Evolutionary conservation across 2,888 invertebrate genomes (phyloP).

Genomic region (Corythucha ciliata): DNA sequence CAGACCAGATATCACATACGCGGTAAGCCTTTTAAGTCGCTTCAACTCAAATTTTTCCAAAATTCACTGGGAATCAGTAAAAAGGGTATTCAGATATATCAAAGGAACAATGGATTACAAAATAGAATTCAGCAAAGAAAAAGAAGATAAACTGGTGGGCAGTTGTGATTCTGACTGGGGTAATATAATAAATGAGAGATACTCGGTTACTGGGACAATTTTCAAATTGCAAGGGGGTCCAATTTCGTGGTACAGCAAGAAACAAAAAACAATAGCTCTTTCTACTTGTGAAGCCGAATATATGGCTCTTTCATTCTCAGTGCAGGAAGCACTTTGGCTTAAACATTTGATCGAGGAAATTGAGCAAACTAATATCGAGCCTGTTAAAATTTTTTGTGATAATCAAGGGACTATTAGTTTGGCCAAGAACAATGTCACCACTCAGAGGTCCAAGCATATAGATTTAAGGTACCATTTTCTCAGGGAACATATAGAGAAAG

Average conservation of each 20-base stretch:
- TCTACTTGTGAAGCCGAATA: constrained; percentile 12
- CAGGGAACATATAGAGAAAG: constrained; percentile 1
- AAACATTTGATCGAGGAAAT: constrained; percentile 2
- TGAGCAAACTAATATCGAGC: background rate
- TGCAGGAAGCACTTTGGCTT: constrained; percentile 11
- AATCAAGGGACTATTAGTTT: constrained; percentile 14
- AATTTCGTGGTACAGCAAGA: constrained; percentile 10
- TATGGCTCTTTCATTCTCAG: background rate
- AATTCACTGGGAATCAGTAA: constrained; percentile 10
- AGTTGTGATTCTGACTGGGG: constrained; percentile 13
- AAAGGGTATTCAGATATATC: constrained; percentile 8
- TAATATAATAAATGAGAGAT: background rate
- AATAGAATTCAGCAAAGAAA: constrained; percentile 8
- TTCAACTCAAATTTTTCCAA: constrained; percentile 3
- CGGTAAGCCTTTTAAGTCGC: constrained; percentile 11
- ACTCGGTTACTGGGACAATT: constrained; percentile 5
- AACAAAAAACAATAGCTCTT: constrained; percentile 12
- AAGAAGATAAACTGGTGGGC: background rate
- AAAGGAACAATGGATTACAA: constrained; percentile 9
- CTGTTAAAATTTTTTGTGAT: constrained; percentile 14
- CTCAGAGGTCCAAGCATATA: constrained; percentile 6
- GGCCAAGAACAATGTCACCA: background rate
- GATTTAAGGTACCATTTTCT: constrained; percentile 15
- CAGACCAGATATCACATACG: constrained; percentile 17
- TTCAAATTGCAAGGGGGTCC: constrained; percentile 1